A percentile compares a stretch with the other conserved stretches of the same genome.
Conservation (phyloP, 2,888 invertebrate genomes). For the Drosophila rubida region DNA sequence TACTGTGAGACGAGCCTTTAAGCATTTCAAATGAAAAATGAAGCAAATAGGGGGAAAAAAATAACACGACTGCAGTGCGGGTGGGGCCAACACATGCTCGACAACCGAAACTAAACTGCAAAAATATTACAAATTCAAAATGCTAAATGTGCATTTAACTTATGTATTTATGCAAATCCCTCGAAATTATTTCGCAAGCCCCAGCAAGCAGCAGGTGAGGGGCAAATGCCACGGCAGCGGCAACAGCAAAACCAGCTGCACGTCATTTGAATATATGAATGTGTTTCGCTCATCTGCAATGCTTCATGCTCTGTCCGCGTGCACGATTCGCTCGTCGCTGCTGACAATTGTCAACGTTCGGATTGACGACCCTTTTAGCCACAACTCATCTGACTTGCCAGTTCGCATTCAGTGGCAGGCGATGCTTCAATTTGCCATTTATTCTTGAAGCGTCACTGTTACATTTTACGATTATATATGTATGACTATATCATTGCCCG, state of each 20-base stretch:
- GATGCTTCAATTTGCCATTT: constrained; percentile 31
- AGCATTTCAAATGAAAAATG: constrained; percentile 36
- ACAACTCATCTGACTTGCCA: background rate
- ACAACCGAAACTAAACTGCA: constrained; percentile 68
- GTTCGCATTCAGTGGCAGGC: constrained; percentile 14
- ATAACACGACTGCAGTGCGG: constrained; percentile 22
- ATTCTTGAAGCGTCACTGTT: constrained; percentile 21
- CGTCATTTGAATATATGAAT: constrained; percentile 67
- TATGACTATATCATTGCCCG: background rate
- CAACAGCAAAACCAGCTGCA: constrained; percentile 48
- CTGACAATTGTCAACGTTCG: constrained; percentile 74
- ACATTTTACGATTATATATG: constrained; percentile 25
- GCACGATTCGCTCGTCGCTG: constrained; percentile 44
- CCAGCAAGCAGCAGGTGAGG: background rate
- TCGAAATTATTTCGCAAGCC: constrained; percentile 73
- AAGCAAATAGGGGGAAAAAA: background rate
- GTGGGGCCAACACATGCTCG: constrained; percentile 57
- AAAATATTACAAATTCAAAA: constrained; percentile 81
- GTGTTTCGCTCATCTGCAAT: constrained; percentile 20
- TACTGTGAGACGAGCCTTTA: constrained; percentile 57
- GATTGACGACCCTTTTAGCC: constrained; percentile 55
- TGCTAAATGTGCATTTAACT: constrained; percentile 83
- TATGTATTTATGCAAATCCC: constrained; percentile 83
- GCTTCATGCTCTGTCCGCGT: constrained; percentile 17
- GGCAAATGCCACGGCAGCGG: constrained; percentile 5